phyloP scores from a whole-genome alignment of 2,113 vertebrate genomes.

The Eupsittula cactorum region DNA sequence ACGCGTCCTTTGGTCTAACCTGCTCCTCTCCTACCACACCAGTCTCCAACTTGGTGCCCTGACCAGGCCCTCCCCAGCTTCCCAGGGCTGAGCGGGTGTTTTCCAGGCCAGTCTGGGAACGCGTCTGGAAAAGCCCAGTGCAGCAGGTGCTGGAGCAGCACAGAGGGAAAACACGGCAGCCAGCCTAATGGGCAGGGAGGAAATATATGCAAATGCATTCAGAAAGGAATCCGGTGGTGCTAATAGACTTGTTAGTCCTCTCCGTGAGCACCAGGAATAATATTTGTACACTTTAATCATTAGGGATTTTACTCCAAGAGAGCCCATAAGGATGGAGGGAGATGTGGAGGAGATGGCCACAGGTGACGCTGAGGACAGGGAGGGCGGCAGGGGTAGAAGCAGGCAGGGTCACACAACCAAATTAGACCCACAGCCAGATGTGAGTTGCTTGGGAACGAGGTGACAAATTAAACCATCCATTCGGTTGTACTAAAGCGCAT shows the following conservation, averaged over 20 bases:
- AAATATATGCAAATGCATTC: constrained; percentile 67
- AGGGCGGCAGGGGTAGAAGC: not conserved
- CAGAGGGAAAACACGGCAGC: constrained; percentile 33
- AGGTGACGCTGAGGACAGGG: not conserved
- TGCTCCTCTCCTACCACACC: fast-evolving
- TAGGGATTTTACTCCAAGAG: not conserved
- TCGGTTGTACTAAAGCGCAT: not conserved
- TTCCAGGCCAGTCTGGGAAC: not conserved
- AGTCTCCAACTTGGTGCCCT: not conserved
- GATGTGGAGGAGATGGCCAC: fast-evolving
- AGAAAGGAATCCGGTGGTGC: not conserved
- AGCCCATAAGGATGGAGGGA: not conserved
- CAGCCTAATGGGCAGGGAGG: constrained; percentile 57
- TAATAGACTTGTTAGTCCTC: constrained; percentile 53
- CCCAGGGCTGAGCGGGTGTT: fast-evolving
- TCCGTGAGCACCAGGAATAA: constrained; percentile 6
- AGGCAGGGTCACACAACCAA: not conserved
- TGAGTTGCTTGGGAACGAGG: not conserved
- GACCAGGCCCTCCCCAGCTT: not conserved
- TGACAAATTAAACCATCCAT: not conserved
- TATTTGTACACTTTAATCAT: constrained; percentile 16
- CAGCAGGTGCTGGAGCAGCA: constrained; percentile 21
- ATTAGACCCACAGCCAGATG: not conserved
- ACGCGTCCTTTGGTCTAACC: fast-evolving
- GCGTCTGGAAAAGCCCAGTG: constrained; percentile 7